Base-by-base conservation (phyloP, 2,113 vertebrate genomes). In the Neogobius melanostomus region DNA sequence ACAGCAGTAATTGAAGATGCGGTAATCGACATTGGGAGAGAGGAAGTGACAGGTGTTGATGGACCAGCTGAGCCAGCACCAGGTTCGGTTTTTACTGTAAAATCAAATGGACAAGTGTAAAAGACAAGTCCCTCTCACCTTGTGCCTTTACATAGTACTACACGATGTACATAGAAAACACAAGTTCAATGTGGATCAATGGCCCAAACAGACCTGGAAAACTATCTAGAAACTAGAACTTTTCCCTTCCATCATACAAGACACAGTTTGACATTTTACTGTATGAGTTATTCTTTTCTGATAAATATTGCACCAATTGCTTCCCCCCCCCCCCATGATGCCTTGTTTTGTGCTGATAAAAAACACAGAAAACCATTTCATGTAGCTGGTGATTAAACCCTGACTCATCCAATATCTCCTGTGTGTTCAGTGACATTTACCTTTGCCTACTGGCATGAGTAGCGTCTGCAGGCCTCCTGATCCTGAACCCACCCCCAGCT, bases 381-480 rank as follows among this genome's bases (percentile, higher is more conserved):
- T 60, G 15, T 8, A 7, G 42, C 53, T 61, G 42, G 14, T 61
- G 36, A 61, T 4, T 61, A 7, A 14, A 17, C 61, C 10, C n/a
- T 56, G 52, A 54, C 49, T 47, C 10, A 42, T 12, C 44, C 12
- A 42, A 8, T 61, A 45, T 44, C 6, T 16, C 15, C 17, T 7
- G 56, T 17, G 62, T 11, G 15, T 11, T 73, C 45, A 4, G 7
- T 36, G 48, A n/a, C 28, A 1, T 8, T 77, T 60, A 93, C 97
- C 96, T 95, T 97, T 98, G 79, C 95, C 95, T 67, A 97, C 93
- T 73, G 97, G 97, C 95, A 98, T 97, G 78, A 97, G 91, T 51
- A 98, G 93, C 12, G 96, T 96, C 91, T 97, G 96, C 81, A 97
- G 87, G 12, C 93, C 94, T 67, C 93, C 91, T 6, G 95, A 91